Base-by-base conservation (phyloP, 92 coral and sea anemone species). In the Phenganax marumi region DNA sequence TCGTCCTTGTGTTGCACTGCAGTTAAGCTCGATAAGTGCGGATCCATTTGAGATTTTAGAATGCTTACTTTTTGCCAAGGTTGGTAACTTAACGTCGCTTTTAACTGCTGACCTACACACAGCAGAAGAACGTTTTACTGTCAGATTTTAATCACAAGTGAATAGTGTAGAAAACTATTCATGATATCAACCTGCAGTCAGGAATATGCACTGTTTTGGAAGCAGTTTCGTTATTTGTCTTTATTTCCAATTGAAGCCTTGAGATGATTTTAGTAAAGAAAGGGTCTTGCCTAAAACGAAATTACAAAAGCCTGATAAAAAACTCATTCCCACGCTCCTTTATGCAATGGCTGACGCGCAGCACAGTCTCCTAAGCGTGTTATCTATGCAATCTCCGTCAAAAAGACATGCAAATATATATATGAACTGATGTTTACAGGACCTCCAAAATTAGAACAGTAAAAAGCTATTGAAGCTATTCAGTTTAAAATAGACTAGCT, bases 1-100 rank as follows among this genome's bases (percentile, higher is more conserved):
- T 77, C 99, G 83, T 54, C 99, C 99, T 75, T 96, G 95, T 48
- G 88, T 88, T 62, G 60, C 64, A 61, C 88, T 90, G 77, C 87
- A 88, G 86, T 87, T 88, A 54, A 96, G 91, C 82, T 88, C 91
- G 26, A 96, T 77, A 19, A 96, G 85, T 10, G 84, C 82, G 19
- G 99, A 96, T n/a, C 97, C 99, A 96, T 89, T 87, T 25, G 99
- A 92, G 71, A 96, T 92, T 84, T 87, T 93, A 70, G 84, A 84
- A 77, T 96, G 97, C 6, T 79, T 84, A 8, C 90, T 91, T 21
- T 93, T 90, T 16, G 96, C 88, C 33, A 96, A 86, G n/a, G 86
- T 80, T 52, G 98, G 97, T 75, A 88, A 66, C 56, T 55, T 57
- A 53, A 56, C 10, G 3, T 81, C 75, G 56, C 63, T 51, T 0